phyloP scores from a whole-genome alignment of 2,113 vertebrate genomes.

The Furnarius figulus region DNA sequence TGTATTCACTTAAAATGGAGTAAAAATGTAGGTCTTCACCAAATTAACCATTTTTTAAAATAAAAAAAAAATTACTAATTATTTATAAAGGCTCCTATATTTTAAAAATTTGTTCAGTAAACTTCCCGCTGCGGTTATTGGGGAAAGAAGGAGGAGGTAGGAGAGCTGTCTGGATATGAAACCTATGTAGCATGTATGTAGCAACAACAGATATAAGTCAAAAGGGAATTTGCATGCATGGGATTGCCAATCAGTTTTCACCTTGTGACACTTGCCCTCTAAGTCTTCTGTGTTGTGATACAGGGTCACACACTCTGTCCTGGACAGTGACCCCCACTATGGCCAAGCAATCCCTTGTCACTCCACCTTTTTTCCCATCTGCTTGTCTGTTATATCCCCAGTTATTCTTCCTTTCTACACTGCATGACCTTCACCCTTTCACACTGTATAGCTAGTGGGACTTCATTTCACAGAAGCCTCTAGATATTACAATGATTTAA shows the following conservation, averaged over 20 bases:
- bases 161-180: neutral
- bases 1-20: neutral
- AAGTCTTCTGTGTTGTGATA: neutral
- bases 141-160: neutral
- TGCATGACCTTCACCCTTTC: neutral
- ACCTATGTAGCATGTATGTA: neutral
- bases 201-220: neutral
- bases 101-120: neutral
- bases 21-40: neutral
- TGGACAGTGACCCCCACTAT: fast-evolving
- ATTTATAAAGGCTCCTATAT: neutral
- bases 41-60: neutral
- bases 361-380: neutral
- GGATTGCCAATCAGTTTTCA: neutral
- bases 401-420: neutral
- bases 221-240: neutral
- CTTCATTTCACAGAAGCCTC: neutral
- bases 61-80: neutral
- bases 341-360: neutral
- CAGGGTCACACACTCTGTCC: neutral
- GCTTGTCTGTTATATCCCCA: neutral
- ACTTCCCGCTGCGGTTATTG: neutral
- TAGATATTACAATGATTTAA: neutral
- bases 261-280: neutral
- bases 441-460: neutral